Conservation (phyloP, 2,888 invertebrate species). For the Tuta absoluta region DNA sequence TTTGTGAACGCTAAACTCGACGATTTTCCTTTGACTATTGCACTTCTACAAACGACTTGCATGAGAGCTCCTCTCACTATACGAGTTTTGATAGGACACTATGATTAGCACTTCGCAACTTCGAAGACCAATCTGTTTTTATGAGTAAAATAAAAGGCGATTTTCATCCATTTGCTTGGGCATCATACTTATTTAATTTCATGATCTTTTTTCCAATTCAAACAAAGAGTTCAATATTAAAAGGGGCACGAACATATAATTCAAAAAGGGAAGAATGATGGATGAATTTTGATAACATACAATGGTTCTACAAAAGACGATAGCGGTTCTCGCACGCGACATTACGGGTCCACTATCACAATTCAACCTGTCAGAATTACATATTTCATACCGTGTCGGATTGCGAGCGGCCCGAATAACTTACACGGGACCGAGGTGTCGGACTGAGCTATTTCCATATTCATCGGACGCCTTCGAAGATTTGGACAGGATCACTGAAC, state of each 20-base stretch:
- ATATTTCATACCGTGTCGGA: slow-evolving; percentile 30
- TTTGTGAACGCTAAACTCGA: slow-evolving; percentile 49
- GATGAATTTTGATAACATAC: slow-evolving; percentile 13
- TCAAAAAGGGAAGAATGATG: not conserved
- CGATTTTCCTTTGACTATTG: slow-evolving; percentile 36
- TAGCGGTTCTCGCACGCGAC: not conserved
- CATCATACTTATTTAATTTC: slow-evolving; percentile 1
- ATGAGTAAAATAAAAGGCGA: slow-evolving; percentile 15
- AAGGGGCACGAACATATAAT: not conserved
- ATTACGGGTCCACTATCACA: slow-evolving; percentile 13
- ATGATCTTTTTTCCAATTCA: not conserved
- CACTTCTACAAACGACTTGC: slow-evolving; percentile 42
- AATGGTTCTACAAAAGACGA: slow-evolving; percentile 12
- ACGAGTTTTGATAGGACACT: slow-evolving; percentile 29
- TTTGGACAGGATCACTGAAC: slow-evolving; percentile 35
- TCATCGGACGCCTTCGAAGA: slow-evolving; percentile 37
- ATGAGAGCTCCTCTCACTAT: slow-evolving; percentile 27
- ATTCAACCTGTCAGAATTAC: slow-evolving; percentile 37
- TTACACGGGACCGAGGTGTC: slow-evolving; percentile 32
- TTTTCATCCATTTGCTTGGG: not conserved
- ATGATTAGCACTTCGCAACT: slow-evolving; percentile 40
- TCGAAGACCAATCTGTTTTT: slow-evolving; percentile 38
- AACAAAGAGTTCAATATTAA: not conserved
- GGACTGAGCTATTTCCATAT: slow-evolving; percentile 43
- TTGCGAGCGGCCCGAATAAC: slow-evolving; percentile 32